Conservation (phyloP, 2,113 vertebrate species). For the Morone chrysops region DNA sequence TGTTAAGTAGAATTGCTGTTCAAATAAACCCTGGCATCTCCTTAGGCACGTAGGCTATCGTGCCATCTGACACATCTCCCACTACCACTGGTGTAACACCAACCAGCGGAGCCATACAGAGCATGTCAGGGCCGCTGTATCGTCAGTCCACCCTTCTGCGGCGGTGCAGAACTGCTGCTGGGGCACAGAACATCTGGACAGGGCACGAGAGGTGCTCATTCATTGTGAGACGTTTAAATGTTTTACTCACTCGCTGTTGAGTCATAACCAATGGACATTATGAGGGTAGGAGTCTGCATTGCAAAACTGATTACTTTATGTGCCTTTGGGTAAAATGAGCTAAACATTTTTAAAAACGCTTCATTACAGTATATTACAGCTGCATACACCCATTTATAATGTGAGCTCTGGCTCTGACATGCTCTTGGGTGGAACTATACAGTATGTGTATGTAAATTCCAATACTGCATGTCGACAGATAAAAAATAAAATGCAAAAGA, state of each 20-base stretch:
- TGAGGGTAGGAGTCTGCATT: conserved; percentile 42
- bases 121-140: conserved; percentile 8
- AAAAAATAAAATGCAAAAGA: not conserved
- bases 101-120: conserved; percentile 14
- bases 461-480: not conserved
- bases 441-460: not conserved
- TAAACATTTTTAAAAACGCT: conserved; percentile 62
- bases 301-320: conserved; percentile 63
- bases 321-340: conserved; percentile 68
- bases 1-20: conserved; percentile 80
- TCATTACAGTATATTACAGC: conserved; percentile 67
- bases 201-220: conserved; percentile 52
- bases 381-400: conserved; percentile 68
- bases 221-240: conserved; percentile 51
- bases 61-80: conserved; percentile 67
- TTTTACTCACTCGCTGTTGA: conserved; percentile 58
- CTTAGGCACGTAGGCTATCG: conserved; percentile 46
- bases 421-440: conserved; percentile 38
- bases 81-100: conserved; percentile 35
- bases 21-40: conserved; percentile 81
- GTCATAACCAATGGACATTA: conserved; percentile 57
- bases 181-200: conserved; percentile 63
- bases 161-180: conserved; percentile 8
- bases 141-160: not conserved
- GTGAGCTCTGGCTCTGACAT: conserved; percentile 35